Percentiles rank a stretch among this genome's conserved stretches.
Evolutionary conservation across 1,140 invertebrate genomes (phyloP).

Genomic region (Euwallacea fornicatus): DNA sequence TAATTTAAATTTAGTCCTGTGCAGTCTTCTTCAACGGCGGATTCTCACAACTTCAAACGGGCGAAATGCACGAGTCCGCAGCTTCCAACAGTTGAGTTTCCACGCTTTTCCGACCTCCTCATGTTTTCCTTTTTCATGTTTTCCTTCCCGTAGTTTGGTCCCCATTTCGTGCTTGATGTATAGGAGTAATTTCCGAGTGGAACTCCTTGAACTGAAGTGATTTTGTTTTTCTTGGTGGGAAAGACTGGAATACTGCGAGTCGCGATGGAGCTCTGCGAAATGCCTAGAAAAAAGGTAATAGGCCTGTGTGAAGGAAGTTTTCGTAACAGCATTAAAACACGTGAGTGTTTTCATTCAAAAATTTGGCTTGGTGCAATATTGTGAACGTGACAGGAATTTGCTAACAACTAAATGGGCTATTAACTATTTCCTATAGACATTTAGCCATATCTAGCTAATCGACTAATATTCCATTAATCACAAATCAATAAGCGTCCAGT

Average conservation of each 20-base stretch:
- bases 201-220: neutral
- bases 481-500: no score
- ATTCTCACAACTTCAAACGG: conserved; percentile 3
- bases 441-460: neutral
- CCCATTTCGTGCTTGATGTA: neutral
- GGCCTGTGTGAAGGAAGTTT: conserved; percentile 13
- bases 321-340: conserved; percentile 17
- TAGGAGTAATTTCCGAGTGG: no score
- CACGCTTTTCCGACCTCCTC: neutral
- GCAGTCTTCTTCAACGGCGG: conserved; percentile 5
- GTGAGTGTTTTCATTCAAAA: conserved; percentile 10
- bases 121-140: neutral
- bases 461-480: neutral
- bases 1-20: conserved; percentile 27
- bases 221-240: neutral
- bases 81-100: neutral
- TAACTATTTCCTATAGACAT: neutral
- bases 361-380: neutral
- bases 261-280: conserved; percentile 21
- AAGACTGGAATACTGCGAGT: neutral
- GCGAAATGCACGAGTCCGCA: neutral
- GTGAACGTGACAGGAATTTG: neutral
- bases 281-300: conserved; percentile 24
- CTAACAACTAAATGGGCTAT: neutral
- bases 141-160: neutral